Conservation (phyloP, 2,797 vertebrate species). For the Carduelis carduelis region DNA sequence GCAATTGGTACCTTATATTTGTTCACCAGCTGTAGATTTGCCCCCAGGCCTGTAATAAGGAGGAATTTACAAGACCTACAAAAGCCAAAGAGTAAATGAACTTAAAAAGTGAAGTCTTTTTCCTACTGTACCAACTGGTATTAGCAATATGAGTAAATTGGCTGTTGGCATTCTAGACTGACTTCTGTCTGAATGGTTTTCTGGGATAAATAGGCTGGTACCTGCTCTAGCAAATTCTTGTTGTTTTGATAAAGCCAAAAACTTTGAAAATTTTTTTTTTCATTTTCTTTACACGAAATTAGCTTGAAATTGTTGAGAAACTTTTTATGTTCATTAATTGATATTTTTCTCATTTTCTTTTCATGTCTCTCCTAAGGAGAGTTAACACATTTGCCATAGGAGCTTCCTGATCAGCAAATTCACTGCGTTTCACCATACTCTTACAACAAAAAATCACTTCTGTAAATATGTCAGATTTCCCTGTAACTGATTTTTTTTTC, state of each 20-base stretch:
- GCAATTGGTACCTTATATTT: neutral
- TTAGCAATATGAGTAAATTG: neutral
- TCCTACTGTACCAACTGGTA: neutral
- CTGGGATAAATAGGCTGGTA: neutral
- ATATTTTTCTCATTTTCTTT: neutral
- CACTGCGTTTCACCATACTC: neutral
- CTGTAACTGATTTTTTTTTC: neutral
- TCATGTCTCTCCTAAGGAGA: neutral
- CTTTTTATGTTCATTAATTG: neutral
- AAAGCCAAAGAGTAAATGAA: neutral
- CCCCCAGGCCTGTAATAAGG: neutral
- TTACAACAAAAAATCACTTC: neutral
- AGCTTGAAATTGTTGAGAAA: neutral
- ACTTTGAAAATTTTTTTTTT: neutral
- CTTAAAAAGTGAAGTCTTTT: neutral
- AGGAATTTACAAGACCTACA: neutral
- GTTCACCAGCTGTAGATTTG: neutral
- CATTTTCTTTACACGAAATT: neutral
- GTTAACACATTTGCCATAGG: neutral
- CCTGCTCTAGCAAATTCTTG: neutral
- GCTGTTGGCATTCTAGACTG: neutral
- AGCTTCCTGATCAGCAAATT: neutral
- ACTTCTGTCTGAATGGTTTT: neutral
- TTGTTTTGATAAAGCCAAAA: neutral
- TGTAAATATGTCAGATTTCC: neutral